phyloP scores from a whole-genome alignment of 1,140 invertebrate species.

The Aphis craccivora region DNA sequence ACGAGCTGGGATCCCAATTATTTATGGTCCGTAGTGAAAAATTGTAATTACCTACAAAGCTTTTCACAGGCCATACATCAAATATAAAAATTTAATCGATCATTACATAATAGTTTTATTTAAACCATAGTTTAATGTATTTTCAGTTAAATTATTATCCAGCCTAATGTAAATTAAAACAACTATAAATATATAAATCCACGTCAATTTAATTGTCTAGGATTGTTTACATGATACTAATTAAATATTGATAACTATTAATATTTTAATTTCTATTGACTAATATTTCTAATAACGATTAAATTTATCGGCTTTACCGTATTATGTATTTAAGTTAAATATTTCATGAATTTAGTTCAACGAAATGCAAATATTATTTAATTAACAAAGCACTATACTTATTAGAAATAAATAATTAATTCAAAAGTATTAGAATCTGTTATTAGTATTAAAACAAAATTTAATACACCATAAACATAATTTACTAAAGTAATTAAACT shows the following conservation, averaged over 20 bases:
- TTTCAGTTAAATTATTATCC: not conserved
- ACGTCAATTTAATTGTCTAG: not conserved
- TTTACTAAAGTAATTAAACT: not conserved
- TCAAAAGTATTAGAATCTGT: not conserved
- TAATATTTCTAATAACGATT: too few species aligned
- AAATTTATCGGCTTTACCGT: not conserved
- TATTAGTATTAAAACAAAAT: not conserved
- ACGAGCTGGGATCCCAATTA: not conserved
- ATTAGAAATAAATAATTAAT: not conserved
- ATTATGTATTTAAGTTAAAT: not conserved
- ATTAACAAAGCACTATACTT: not conserved
- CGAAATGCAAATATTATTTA: not conserved
- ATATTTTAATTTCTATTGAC: not conserved
- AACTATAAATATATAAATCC: not conserved
- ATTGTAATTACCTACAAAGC: not conserved
- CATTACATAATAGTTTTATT: not conserved
- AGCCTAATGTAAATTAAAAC: not conserved
- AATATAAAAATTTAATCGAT: not conserved
- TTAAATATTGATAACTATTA: not conserved
- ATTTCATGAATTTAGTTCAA: not conserved
- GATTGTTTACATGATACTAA: not conserved
- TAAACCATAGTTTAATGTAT: not conserved
- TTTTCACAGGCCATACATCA: not conserved
- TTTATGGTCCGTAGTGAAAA: not conserved
- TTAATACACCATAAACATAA: not conserved